These are phyloP conservation scores for Drosophila eohydei DNA, from an alignment of 2,888 invertebrate species.

Conservation along the genomic window DNA sequence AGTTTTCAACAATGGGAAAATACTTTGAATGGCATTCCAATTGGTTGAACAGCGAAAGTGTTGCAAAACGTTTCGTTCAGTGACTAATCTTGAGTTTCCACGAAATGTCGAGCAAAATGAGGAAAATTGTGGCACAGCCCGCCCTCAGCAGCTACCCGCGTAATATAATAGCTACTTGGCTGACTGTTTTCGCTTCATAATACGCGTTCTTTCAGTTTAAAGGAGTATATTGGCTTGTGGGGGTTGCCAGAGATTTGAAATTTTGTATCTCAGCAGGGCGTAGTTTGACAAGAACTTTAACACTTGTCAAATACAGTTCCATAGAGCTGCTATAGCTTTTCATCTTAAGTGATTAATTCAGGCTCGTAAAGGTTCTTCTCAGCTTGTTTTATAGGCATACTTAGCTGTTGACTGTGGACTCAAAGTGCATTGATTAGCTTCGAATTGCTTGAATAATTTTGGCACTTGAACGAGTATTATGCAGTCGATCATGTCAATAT, in stretches of 20 bases:
- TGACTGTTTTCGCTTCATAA: neutral
- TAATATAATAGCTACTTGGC: slow-evolving; percentile 51
- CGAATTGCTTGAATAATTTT: neutral
- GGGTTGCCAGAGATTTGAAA: too few relatives aligned
- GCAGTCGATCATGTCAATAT: neutral
- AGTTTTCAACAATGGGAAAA: slow-evolving; percentile 22
- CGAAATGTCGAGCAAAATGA: slow-evolving; percentile 21
- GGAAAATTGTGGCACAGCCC: neutral
- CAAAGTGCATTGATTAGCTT: neutral
- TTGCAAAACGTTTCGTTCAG: slow-evolving; percentile 16
- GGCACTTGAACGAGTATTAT: neutral
- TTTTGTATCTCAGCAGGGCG: too few relatives aligned
- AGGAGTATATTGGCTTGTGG: neutral
- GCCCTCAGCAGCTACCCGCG: slow-evolving; percentile 8
- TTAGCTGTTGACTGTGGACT: neutral
- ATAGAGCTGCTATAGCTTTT: too few relatives aligned
- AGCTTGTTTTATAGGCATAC: too few relatives aligned
- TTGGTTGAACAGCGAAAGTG: slow-evolving; percentile 24
- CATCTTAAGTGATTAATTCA: too few relatives aligned
- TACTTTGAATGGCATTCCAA: slow-evolving; percentile 41
- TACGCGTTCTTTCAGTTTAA: neutral
- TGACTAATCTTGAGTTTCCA: slow-evolving; percentile 50
- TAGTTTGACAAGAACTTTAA: too few relatives aligned
- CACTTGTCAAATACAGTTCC: too few relatives aligned
- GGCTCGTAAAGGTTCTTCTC: too few relatives aligned